phyloP scores from a whole-genome alignment of 2,797 vertebrate species.

The Ctenopoma kingsleyae region DNA sequence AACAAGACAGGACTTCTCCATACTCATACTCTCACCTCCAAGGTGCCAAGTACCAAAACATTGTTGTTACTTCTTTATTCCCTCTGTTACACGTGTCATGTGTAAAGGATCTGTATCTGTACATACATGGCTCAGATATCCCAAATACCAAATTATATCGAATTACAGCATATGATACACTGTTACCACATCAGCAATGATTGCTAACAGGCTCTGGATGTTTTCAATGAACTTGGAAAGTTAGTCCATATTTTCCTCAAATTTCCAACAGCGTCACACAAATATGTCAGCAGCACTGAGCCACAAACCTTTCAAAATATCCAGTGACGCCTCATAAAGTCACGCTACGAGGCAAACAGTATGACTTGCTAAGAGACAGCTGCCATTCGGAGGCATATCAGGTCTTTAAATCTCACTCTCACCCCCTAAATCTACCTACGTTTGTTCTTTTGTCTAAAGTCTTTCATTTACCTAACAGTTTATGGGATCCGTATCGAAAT shows the following conservation, averaged over 20 bases:
- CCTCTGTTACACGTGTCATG: constrained; percentile 12
- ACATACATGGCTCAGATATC: constrained; percentile 42
- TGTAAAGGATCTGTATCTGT: constrained; percentile 30
- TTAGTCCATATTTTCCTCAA: constrained; percentile 58
- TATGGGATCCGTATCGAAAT: constrained; percentile 62
- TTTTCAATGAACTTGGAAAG: constrained; percentile 71
- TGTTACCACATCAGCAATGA: constrained; percentile 68
- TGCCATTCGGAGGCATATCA: constrained; percentile 31
- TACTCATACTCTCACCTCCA: not conserved
- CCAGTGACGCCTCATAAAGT: constrained; percentile 62
- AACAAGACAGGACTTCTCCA: constrained; percentile 32
- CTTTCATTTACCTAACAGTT: constrained; percentile 57
- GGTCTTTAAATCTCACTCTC: constrained; percentile 42
- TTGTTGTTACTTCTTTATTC: constrained; percentile 17
- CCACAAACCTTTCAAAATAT: constrained; percentile 68
- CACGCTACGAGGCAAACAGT: constrained; percentile 63
- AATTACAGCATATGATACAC: constrained; percentile 53
- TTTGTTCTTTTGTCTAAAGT: constrained; percentile 44
- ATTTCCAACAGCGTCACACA: constrained; percentile 71
- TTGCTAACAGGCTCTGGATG: constrained; percentile 75
- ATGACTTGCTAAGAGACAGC: constrained; percentile 9
- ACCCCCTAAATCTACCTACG: constrained; percentile 30
- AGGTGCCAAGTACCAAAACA: not conserved
- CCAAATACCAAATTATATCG: constrained; percentile 51
- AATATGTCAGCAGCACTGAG: constrained; percentile 71